Evolutionary conservation across 2,797 vertebrate species (phyloP).

Genomic region (Phrynocephalus guinanensis): DNA sequence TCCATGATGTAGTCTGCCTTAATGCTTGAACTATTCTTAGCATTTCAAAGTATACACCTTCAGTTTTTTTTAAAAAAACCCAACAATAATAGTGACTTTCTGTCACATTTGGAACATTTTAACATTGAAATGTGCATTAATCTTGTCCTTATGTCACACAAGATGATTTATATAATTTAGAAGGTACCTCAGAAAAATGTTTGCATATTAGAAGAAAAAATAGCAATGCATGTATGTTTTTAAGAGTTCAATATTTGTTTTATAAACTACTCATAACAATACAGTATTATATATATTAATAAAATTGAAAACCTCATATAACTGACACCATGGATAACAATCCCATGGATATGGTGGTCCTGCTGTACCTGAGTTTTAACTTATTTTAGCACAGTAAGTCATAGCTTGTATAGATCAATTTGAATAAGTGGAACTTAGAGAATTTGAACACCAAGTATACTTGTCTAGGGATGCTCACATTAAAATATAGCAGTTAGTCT

Average conservation of each 20-base stretch:
- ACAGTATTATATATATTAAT: not conserved
- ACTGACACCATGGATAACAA: too few species aligned
- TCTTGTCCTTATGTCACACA: not conserved
- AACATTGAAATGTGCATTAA: accelerated
- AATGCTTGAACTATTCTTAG: not conserved
- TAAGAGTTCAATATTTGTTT: not conserved
- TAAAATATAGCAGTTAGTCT: too few species aligned
- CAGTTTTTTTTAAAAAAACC: not conserved
- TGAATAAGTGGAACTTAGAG: not conserved
- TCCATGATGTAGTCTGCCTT: not conserved
- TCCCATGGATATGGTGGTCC: too few species aligned
- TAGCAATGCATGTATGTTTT: too few species aligned
- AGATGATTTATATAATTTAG: not conserved
- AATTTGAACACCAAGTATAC: too few species aligned
- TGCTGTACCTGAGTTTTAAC: too few species aligned
- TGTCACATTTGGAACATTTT: not conserved
- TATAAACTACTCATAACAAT: not conserved
- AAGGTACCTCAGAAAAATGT: not conserved
- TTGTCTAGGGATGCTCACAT: too few species aligned
- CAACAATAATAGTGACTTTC: accelerated
- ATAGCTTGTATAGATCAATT: too few species aligned
- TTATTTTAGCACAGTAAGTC: too few species aligned
- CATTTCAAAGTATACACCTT: not conserved
- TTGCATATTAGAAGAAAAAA: not conserved
- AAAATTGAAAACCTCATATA: not conserved